These are phyloP conservation scores for Natrix natrix DNA, from an alignment of 2,797 vertebrate species.

Conservation along the genomic window DNA sequence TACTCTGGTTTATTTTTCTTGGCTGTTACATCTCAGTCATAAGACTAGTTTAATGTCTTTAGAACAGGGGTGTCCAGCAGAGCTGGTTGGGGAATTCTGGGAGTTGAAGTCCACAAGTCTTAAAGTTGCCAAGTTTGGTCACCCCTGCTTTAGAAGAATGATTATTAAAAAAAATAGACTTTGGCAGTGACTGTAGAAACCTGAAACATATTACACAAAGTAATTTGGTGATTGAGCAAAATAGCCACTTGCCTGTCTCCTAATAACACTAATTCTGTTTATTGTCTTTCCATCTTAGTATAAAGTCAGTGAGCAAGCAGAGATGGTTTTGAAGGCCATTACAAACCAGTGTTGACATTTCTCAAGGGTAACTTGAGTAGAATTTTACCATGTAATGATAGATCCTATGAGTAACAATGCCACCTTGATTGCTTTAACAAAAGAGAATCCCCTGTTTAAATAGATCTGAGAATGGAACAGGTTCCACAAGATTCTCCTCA, in stretches of 20 bases:
- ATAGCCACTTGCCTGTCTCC: constrained; percentile 39
- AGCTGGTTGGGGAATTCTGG: too few species aligned
- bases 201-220: constrained; percentile 68
- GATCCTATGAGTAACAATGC: neutral
- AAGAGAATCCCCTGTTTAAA: neutral
- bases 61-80: neutral
- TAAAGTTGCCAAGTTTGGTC: too few species aligned
- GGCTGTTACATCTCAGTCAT: constrained; percentile 69
- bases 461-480: neutral
- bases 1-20: constrained; percentile 67
- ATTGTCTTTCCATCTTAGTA: constrained; percentile 49
- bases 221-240: constrained; percentile 59
- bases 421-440: constrained; percentile 32
- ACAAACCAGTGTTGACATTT: constrained; percentile 3
- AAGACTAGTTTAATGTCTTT: constrained; percentile 71
- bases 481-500: neutral
- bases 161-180: constrained; percentile 39
- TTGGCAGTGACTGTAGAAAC: constrained; percentile 61
- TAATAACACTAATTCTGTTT: constrained; percentile 58
- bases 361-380: neutral
- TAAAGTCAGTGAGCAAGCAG: constrained; percentile 36
- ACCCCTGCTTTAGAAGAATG: constrained; percentile 48
- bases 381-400: constrained; percentile 36
- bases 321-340: constrained; percentile 55
- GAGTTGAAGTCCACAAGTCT: too few species aligned